These are phyloP conservation scores for Marcusenius ussheri DNA, from an alignment of 2,113 vertebrate species.

Conservation along the genomic window DNA sequence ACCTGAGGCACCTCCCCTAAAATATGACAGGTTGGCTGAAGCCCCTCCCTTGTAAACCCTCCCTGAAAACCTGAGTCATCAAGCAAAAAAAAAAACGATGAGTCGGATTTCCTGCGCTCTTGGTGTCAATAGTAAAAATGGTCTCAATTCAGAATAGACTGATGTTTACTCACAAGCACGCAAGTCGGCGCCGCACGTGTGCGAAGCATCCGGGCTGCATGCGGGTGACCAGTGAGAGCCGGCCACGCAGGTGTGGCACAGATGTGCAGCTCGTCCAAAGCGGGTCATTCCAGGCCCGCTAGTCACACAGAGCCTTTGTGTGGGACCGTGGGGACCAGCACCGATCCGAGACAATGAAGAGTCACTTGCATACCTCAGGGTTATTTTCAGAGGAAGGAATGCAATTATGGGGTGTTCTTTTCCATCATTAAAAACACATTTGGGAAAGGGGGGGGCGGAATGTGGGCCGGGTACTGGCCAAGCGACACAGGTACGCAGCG, in stretches of 20 bases:
- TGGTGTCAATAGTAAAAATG: not conserved
- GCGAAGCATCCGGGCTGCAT: not conserved
- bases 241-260: not conserved
- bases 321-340: not conserved
- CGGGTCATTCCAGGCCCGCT: not conserved
- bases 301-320: not conserved
- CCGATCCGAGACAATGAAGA: not conserved
- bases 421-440: not conserved
- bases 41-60: not conserved
- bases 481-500: not conserved
- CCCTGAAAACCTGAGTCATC: not conserved
- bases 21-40: not conserved
- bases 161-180: not conserved
- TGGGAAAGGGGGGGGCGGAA: not conserved
- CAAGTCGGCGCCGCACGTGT: not conserved
- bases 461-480: not conserved
- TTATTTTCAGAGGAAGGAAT: not conserved
- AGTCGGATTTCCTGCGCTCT: not conserved
- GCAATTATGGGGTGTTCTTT: not conserved
- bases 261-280: not conserved
- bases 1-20: not conserved
- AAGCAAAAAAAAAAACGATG: not conserved
- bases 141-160: not conserved
- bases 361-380: not conserved
- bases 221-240: not conserved